These are phyloP conservation scores for Anguilla rostrata DNA, from an alignment of 2,113 vertebrate genomes.

Conservation along the genomic window DNA sequence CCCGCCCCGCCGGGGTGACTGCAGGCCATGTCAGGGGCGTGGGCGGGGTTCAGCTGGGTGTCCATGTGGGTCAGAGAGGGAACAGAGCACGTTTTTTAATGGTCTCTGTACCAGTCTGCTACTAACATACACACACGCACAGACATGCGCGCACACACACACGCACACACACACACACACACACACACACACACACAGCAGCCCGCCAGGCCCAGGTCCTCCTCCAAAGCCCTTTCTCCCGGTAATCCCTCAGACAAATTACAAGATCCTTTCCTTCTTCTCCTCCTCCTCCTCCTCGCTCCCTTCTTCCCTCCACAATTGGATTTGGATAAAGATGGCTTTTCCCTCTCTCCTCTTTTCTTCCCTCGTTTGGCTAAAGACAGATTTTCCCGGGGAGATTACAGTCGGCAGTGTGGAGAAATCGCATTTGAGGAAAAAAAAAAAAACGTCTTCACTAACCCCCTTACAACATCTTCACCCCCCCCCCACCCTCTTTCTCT, in stretches of 20 bases:
- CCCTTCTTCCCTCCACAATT: constrained; percentile 70
- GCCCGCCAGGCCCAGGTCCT: constrained; percentile 51
- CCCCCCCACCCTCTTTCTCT: constrained; percentile 3
- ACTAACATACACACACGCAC: constrained; percentile 25
- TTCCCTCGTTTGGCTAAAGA: constrained; percentile 71
- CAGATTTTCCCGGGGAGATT: constrained; percentile 72
- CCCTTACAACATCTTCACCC: constrained; percentile 33
- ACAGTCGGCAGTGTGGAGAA: constrained; percentile 46
- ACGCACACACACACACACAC: neutral
- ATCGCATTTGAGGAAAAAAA: constrained; percentile 42
- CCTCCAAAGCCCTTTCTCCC: constrained; percentile 45
- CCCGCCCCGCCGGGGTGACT: neutral
- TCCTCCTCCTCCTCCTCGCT: constrained; percentile 56
- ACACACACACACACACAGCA: constrained; percentile 16
- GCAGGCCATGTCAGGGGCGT: neutral
- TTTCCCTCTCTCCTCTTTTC: constrained; percentile 73
- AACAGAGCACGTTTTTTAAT: too few species aligned
- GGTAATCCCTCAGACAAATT: constrained; percentile 78
- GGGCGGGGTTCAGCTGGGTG: neutral
- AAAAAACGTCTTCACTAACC: constrained; percentile 47
- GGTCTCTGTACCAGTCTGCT: too few species aligned
- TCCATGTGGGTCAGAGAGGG: neutral
- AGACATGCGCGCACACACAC: neutral
- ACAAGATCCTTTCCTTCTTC: constrained; percentile 65
- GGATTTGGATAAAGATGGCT: constrained; percentile 79